Evolutionary conservation across 2,888 invertebrate species (phyloP), one percentile per base, ranked within the genome.

Genomic region (Congeria kusceri): DNA sequence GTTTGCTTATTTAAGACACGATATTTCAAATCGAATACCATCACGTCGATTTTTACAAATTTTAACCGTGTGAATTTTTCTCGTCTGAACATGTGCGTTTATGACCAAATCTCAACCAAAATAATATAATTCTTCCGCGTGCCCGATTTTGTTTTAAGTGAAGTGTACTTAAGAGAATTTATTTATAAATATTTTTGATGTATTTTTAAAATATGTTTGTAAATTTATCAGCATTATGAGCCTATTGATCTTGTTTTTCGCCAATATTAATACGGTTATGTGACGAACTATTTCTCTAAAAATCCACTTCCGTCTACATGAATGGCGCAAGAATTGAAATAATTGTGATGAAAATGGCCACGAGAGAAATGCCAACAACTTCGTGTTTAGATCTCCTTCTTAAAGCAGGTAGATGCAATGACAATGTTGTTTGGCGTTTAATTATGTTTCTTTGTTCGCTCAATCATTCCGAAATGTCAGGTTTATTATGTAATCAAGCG

Each of bases 381-480:
- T 79, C 77, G 64, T 87, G 77, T 67, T 83, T 90, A 27, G 89
- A 90, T 81, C 83, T 90, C 58, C 81, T 90, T 74, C 83, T 90
- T 56, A 74, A 86, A 83, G 90, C 90, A 83, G 89, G 90, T 90
- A 88, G 83, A 81, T 29, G n/a, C n/a, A 28, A 11, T 70, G 66
- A 46, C 70, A 70, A 28, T 57, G 53, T 53, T 2, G 53, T 23
- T 53, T 53, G 13, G 25, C 9, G 11, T 20, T 5, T 2, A 53
- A 53, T 5, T 20, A 53, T 53, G 25, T 53, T 53, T 25, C 53
- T 13, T 53, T 1, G 1, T 15, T 39, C 15, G 5, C 15, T 39
- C 39, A 11, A 39, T 13, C 39, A 39, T 9, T 1, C 3, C 11
- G 39, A 39, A 39, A 9, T 7, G 39, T 1, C 39, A 39, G 39